Evolutionary conservation across 30 jellyfish, hydroid and myxozoan species (phyloP), one percentile per base, ranked within the genome.

Genomic region (Aurelia coerulea): DNA sequence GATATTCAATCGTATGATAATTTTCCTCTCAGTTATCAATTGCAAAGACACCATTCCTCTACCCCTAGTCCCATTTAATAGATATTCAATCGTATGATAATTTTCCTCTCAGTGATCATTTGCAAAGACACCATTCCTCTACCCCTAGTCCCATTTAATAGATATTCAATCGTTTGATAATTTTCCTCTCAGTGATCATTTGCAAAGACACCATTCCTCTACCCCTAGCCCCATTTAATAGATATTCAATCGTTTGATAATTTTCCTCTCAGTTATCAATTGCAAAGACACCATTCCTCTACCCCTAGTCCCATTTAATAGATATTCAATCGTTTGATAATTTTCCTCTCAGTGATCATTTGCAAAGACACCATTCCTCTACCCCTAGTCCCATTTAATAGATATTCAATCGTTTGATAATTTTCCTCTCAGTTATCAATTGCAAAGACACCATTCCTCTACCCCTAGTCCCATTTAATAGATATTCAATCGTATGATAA

Each of bases 391-490:
- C 10, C 4, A 39, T 39, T 39, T 39, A 9, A 39, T 39, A 39
- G 4, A 39, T 39, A 39, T 59, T 19, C 32, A 19, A 1, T 7
- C 68, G 29, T 65, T 18, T 10, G 34, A 12, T 46, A 65, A 11
- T 52, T 49, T 66, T 2, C 54, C 18, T 71, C 59, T 52, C 60
- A 91, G 98, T 56, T 39, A 65, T 67, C 98, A 29, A 58, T 92
- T 50, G 72, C 39, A 69, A 80, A 46, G 33, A 33, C 80, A 1
- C 91, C 29, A 23, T 23, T 23, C 29, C 29, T 23, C 29, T 23
- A 23, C 29, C 29, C 29, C 29, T 23, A 39, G 51, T 39, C 4
- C 10, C 4, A 39, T 39, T 39, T 39, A 9, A 39, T 39, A 39
- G 4, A 39, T 39, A 39, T 59, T 19, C 32, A 19, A 1, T 7